Base-by-base conservation (phyloP, 2,888 invertebrate species). In the Leptinotarsa peninsularis region DNA sequence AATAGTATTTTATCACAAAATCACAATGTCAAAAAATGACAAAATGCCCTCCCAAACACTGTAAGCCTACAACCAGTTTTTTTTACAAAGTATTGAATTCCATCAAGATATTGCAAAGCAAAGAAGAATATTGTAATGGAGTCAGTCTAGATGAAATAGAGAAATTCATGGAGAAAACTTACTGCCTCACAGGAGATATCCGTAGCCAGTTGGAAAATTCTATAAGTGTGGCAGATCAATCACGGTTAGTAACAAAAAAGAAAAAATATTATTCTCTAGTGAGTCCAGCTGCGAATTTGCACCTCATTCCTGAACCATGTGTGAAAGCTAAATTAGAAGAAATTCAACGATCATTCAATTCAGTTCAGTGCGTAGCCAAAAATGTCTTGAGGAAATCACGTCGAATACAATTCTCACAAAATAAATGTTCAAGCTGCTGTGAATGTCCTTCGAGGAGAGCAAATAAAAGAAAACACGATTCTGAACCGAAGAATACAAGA, bases 21-120 rank as follows among this genome's bases (percentile, higher is more conserved):
- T 69, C 69, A 69, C 54, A 69, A 69, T 69, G 69, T 69, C 69
- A 69, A 69, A 80, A 78, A 72, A 80, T 79, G 79, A 77, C 76
- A 75, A 79, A 74, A 76, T 80, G 79, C 67, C 66, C 68, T 23
- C 73, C 76, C 60, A 74, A 52, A 15, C 23, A 52, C 18, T 75
- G 73, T 67, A 78, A 69, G 49, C 23, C 60, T 18, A 77, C 67
- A 18, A 82, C 81, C 49, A 83, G 83, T 75, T 78, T 81, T 63
- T 78, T 83, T 18, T 81, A 80, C 71, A 82, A 82, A 78, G 79
- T 84, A 14, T 71, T 84, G 63, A 43, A 79, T 4, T 76, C 80
- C 10, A 76, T 84, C n/a, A 81, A 82, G 69, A 74, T 76, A 13
- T 76, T 84, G 4, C 81, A 81, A 49, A 76, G 74, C 49, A 75